Conservation (phyloP, 2,888 invertebrate species). For the Leptopterna dolabrata region DNA sequence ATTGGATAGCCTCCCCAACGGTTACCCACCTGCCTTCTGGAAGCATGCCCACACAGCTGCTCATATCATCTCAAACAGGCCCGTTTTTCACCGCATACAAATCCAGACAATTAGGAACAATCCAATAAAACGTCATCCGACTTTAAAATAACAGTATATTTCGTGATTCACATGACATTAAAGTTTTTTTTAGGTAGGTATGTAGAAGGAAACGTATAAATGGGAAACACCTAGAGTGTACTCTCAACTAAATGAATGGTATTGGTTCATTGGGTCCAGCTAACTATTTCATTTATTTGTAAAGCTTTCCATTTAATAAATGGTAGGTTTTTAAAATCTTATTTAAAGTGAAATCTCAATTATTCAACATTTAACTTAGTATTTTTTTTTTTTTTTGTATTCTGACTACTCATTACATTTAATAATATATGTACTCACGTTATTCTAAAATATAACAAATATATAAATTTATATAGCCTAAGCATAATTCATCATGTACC, state of each 20-base stretch:
- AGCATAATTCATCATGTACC: conserved; percentile 33
- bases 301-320: neutral
- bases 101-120: no score
- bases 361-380: conserved; percentile 31
- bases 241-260: neutral
- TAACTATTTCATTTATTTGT: neutral
- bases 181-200: conserved; percentile 28
- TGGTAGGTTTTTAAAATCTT: neutral
- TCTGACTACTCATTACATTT: conserved; percentile 34
- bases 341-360: conserved; percentile 24
- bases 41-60: no score
- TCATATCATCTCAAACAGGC: no score
- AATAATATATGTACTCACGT: conserved; percentile 28
- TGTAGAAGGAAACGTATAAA: conserved; percentile 33
- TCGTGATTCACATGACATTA: conserved; percentile 37
- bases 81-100: no score
- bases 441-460: conserved; percentile 55
- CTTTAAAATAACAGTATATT: conserved; percentile 50
- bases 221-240: conserved; percentile 15
- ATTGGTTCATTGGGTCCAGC: conserved; percentile 17
- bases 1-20: no score
- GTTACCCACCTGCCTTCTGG: no score
- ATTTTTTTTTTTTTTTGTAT: neutral
- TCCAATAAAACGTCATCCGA: neutral
- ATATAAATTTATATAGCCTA: conserved; percentile 54